Evolutionary conservation across 2,113 vertebrate genomes (phyloP).

Genomic region (Megaceryle maxima): DNA sequence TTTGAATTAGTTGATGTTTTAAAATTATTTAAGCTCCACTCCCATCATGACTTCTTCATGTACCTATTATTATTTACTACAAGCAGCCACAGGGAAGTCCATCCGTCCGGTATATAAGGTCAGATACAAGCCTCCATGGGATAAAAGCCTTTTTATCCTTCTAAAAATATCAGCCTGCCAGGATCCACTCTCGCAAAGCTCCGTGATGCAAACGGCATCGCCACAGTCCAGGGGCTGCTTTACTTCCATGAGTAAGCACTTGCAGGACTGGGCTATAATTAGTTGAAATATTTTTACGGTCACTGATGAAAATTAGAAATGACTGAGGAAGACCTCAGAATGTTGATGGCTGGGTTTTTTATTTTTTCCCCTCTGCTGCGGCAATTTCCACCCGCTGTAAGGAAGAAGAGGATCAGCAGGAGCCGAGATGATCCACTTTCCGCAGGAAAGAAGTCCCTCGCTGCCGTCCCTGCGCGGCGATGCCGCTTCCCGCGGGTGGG

Average conservation of each 20-base stretch:
- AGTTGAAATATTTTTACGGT: neutral
- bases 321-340: neutral
- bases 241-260: slow-evolving; percentile 35
- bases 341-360: neutral
- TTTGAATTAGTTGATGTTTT: neutral
- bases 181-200: neutral
- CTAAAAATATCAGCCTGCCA: neutral
- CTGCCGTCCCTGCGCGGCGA: neutral
- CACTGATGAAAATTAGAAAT: neutral
- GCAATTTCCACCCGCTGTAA: neutral
- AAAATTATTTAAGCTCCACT: neutral
- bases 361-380: too few species aligned
- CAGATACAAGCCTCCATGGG: neutral
- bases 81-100: neutral
- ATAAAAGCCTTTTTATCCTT: slow-evolving; percentile 23
- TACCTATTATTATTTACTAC: neutral
- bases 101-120: neutral
- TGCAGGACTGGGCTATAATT: neutral
- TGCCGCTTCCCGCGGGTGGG: neutral
- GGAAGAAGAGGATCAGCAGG: neutral
- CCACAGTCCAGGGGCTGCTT: neutral
- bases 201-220: neutral
- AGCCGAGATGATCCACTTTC: neutral
- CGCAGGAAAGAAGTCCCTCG: neutral
- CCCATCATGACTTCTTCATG: neutral